Evolutionary conservation across 2,113 vertebrate genomes (phyloP).

Genomic region (Hucho hucho): DNA sequence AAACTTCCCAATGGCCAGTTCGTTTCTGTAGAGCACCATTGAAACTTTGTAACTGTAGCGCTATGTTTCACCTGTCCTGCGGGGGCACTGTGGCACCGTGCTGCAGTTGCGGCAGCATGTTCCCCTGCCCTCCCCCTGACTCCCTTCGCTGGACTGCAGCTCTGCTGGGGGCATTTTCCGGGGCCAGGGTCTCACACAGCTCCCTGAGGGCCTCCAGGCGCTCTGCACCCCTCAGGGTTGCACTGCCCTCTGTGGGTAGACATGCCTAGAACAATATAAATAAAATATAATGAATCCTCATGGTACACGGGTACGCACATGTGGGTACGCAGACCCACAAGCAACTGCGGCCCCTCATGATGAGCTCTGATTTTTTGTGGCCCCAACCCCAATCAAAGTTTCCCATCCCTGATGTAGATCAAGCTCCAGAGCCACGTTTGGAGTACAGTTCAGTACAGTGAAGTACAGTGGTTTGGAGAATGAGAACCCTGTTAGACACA

Average conservation of each 20-base stretch:
- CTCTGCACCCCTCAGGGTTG: constrained; percentile 40
- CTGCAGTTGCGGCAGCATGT: background rate
- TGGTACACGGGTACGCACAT: too few relatives aligned
- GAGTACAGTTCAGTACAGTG: too few relatives aligned
- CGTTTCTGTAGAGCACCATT: background rate
- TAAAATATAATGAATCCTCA: too few relatives aligned
- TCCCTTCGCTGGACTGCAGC: constrained; percentile 52
- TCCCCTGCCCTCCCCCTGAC: constrained; percentile 63
- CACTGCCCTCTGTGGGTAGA: constrained; percentile 54
- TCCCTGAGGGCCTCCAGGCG: constrained; percentile 64
- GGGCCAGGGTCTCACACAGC: constrained; percentile 64
- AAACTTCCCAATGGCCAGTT: background rate
- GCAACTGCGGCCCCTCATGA: too few relatives aligned
- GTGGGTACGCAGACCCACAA: too few relatives aligned
- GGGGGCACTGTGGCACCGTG: constrained; percentile 24
- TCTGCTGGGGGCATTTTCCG: constrained; percentile 38
- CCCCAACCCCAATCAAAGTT: too few relatives aligned
- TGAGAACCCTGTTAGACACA: too few relatives aligned
- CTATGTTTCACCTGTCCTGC: constrained; percentile 36
- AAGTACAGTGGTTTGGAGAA: too few relatives aligned
- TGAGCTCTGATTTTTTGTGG: too few relatives aligned
- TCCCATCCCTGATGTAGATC: too few relatives aligned
- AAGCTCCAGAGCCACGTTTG: too few relatives aligned
- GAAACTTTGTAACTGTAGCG: background rate
- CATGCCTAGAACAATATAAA: constrained; percentile 65